A percentile compares a stretch with the other conserved stretches of the same genome.
Conservation (phyloP, 1,140 invertebrate species). For the Trinorchestia longiramus region DNA sequence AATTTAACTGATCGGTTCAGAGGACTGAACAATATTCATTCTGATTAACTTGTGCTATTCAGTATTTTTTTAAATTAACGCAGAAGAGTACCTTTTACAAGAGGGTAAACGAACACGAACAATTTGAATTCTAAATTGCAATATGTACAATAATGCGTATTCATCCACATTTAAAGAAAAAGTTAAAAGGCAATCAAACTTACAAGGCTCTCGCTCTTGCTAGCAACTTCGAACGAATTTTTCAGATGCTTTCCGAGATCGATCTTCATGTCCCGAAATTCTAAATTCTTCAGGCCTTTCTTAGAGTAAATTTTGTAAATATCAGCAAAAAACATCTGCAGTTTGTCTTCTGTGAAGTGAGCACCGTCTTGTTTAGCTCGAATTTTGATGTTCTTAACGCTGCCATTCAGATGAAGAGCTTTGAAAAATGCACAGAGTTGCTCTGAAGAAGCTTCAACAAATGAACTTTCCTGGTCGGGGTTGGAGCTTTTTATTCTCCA, state of each 20-base stretch:
- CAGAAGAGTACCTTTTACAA: not conserved
- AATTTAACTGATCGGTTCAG: too few relatives aligned
- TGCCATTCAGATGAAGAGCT: conserved; percentile 59
- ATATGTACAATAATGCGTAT: too few relatives aligned
- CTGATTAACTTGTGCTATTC: not conserved
- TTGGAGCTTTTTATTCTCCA: conserved; percentile 65
- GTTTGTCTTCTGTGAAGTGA: conserved; percentile 63
- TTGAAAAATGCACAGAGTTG: conserved; percentile 61
- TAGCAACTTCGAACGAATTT: not conserved
- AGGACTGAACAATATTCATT: not conserved
- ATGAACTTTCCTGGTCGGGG: conserved; percentile 66
- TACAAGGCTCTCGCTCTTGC: not conserved
- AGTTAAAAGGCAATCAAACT: not conserved
- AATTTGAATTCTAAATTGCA: not conserved
- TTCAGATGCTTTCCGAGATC: conserved; percentile 14
- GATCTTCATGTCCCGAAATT: conserved; percentile 65
- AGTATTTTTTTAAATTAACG: not conserved
- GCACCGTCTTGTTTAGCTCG: conserved; percentile 65
- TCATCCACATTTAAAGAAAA: too few relatives aligned
- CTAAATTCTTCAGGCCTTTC: conserved; percentile 60
- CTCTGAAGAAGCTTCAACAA: conserved; percentile 61
- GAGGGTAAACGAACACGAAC: not conserved
- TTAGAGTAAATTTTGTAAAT: conserved; percentile 58
- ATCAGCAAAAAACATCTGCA: conserved; percentile 63
- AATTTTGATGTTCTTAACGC: conserved; percentile 60